phyloP scores from a whole-genome alignment of 2,888 invertebrate genomes.

The Orthosia incerta region DNA sequence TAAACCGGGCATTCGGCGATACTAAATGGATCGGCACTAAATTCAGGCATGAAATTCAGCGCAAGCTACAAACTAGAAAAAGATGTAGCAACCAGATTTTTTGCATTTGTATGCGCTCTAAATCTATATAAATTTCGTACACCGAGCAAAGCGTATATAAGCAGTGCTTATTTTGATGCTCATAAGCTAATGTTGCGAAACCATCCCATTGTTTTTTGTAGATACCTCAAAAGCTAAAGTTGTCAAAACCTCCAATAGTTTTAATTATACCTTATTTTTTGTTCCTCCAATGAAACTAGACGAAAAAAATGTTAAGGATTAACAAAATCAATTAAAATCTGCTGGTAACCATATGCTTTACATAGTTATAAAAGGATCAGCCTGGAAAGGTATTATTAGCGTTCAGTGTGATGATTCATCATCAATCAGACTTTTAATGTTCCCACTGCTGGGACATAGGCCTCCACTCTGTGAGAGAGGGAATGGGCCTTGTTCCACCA shows the following conservation, averaged over 20 bases:
- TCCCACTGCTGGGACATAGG: too few relatives aligned
- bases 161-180: constrained; percentile 13
- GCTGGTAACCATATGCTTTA: too few relatives aligned
- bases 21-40: neutral
- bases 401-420: too few relatives aligned
- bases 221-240: too few relatives aligned
- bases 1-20: neutral
- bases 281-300: constrained; percentile 47
- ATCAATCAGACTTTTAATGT: too few relatives aligned
- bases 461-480: too few relatives aligned
- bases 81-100: too few relatives aligned
- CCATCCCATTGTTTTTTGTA: neutral
- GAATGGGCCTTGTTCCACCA: too few relatives aligned
- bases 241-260: neutral
- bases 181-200: constrained; percentile 15
- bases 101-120: neutral
- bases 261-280: constrained; percentile 26
- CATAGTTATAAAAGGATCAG: too few relatives aligned
- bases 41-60: too few relatives aligned
- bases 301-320: constrained; percentile 21
- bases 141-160: constrained; percentile 11
- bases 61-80: too few relatives aligned
- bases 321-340: neutral
- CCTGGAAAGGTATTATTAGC: too few relatives aligned
- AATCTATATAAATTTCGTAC: neutral